Percentiles rank a stretch among this genome's conserved stretches.
Evolutionary conservation across 2,113 vertebrate species (phyloP).

Genomic region (Gopherus evgoodei): DNA sequence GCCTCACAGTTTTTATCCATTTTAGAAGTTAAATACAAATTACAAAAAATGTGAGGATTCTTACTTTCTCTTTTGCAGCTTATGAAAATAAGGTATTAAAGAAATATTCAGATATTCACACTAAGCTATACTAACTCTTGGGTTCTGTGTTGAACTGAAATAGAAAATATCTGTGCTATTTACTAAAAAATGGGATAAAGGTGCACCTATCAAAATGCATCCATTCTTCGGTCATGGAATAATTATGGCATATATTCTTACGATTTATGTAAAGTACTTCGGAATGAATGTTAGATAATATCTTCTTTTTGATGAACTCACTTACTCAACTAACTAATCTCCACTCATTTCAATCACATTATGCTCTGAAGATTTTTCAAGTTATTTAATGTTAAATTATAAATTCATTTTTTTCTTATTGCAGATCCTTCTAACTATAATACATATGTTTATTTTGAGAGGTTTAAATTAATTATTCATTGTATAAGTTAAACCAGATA

Average conservation of each 20-base stretch:
- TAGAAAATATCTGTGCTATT: not conserved
- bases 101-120: not conserved
- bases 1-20: not conserved
- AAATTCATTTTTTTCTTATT: not conserved
- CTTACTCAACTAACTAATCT: not conserved
- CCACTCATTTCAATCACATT: not conserved
- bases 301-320: not conserved
- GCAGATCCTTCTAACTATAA: not conserved
- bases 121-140: not conserved
- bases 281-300: not conserved
- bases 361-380: not conserved
- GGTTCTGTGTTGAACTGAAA: not conserved
- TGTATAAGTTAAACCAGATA: not conserved
- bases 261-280: not conserved
- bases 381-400: not conserved
- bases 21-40: not conserved
- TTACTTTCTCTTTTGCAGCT: not conserved
- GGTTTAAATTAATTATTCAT: not conserved
- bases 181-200: not conserved
- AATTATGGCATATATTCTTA: not conserved
- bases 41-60: not conserved
- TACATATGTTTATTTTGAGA: not conserved
- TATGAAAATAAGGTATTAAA: not conserved
- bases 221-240: not conserved
- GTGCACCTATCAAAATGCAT: not conserved